A percentile compares a stretch with the other conserved stretches of the same genome.
phyloP scores from a whole-genome alignment of 2,888 invertebrate species.

The Eledone cirrhosa region DNA sequence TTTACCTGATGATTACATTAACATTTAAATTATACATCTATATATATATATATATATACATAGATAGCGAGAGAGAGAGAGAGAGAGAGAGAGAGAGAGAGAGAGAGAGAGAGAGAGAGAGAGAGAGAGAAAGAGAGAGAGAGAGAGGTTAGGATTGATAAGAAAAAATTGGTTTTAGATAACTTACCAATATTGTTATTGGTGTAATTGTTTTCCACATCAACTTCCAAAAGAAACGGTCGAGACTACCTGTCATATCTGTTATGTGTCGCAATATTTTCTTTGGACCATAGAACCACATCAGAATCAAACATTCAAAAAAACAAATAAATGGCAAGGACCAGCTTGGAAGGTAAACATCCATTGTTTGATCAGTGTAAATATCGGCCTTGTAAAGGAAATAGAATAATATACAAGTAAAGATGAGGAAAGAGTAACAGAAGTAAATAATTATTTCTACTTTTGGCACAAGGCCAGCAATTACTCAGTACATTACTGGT shows the following conservation, averaged over 20 bases:
- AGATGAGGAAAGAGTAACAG: too few relatives aligned
- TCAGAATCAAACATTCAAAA: slow-evolving; percentile 47
- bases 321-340: slow-evolving; percentile 44
- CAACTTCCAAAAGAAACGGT: slow-evolving; percentile 54
- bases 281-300: slow-evolving; percentile 55
- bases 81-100: too few relatives aligned
- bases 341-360: slow-evolving; percentile 43
- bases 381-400: slow-evolving; percentile 48
- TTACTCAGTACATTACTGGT: too few relatives aligned
- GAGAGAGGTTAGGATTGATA: too few relatives aligned
- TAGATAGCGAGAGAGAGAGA: too few relatives aligned
- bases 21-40: too few relatives aligned
- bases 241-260: slow-evolving; percentile 55
- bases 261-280: slow-evolving; percentile 50
- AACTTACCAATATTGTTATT: slow-evolving; percentile 45
- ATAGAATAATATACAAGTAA: background rate
- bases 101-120: too few relatives aligned
- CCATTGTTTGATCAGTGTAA: slow-evolving; percentile 44
- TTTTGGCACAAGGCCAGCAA: too few relatives aligned
- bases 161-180: too few relatives aligned
- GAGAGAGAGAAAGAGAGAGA: too few relatives aligned
- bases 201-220: slow-evolving; percentile 56
- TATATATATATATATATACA: too few relatives aligned
- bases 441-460: background rate
- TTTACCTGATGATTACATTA: too few relatives aligned